Percentiles rank a stretch among this genome's conserved stretches.
These are phyloP conservation scores for Aurelia aurita complex sp. Pacific DNA, from an alignment of 30 jellyfish, hydroid and myxozoan species.

Conservation along the genomic window DNA sequence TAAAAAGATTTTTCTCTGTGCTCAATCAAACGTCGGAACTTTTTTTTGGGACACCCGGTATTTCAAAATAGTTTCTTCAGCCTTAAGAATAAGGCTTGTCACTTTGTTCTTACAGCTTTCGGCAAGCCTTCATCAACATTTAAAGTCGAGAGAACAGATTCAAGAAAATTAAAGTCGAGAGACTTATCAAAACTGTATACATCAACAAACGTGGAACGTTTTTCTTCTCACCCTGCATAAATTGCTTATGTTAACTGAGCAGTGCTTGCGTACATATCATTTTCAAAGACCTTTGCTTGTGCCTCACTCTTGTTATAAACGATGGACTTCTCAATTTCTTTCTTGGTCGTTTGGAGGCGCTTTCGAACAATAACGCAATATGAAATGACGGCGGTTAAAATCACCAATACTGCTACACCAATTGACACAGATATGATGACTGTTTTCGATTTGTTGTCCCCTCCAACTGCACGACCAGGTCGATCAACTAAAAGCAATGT, in stretches of 20 bases:
- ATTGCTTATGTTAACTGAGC: conserved; percentile 13
- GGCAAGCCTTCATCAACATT: too few relatives aligned
- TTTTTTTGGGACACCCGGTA: too few relatives aligned
- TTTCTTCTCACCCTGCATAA: too few relatives aligned
- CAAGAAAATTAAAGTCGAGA: too few relatives aligned
- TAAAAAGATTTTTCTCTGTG: too few relatives aligned
- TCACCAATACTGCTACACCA: conserved; percentile 9
- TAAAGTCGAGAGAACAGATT: too few relatives aligned
- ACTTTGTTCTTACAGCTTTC: too few relatives aligned
- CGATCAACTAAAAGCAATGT: neutral
- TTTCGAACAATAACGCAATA: neutral
- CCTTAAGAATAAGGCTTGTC: too few relatives aligned
- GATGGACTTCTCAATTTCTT: neutral
- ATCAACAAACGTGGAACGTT: too few relatives aligned
- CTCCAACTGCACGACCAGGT: neutral
- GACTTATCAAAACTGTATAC: too few relatives aligned
- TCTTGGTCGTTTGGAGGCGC: neutral
- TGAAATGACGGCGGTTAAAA: neutral
- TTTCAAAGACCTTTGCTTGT: conserved; percentile 32
- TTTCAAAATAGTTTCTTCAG: too few relatives aligned
- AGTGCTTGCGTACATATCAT: conserved; percentile 28
- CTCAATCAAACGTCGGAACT: too few relatives aligned
- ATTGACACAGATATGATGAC: neutral
- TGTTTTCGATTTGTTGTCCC: neutral
- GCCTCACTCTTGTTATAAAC: conserved; percentile 14